Evolutionary conservation across 2,888 invertebrate species (phyloP), one percentile per base, ranked within the genome.

Genomic region (Chrysolina americana): DNA sequence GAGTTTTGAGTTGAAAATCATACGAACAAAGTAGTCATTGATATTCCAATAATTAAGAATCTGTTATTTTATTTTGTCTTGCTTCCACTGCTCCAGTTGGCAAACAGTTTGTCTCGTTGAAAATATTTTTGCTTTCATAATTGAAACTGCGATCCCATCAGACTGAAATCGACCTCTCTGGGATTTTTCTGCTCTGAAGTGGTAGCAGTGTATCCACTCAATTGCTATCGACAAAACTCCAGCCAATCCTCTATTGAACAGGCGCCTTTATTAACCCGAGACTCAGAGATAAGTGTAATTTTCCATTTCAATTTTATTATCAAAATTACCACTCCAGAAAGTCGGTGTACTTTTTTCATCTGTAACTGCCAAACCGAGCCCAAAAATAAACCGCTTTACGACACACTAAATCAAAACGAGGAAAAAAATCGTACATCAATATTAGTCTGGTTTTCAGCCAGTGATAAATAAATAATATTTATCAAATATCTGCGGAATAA

Each of bases 401-500:
- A 23, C 53, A 11, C 53, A 41, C 68, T 53, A 56, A 41, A 68
- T 68, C 68, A 53, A 21, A 23, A 66, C 15, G 28, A 41, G 17
- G 36, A 50, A 53, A 64, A 64, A 68, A 56, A 68, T 28, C 48
- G 53, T 13, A 15, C 68, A 68, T 47, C 75, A 71, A 63, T 75
- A 71, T 71, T 44, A 68, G 71, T 71, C 71, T 68, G 71, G 71
- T 66, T n/a, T 21, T 44, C 44, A 74, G 74, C 74, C 68, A 68
- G 70, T 64, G 59, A 71, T 75, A 69, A 69, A 69, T 75, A 68
- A 74, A 68, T 63, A 75, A 69, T 75, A 75, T 75, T 75, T 71
- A 71, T 71, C 71, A 75, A 75, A 75, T 69, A 73, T 69, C 69
- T 73, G 65, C 50, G 44, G 50, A 69, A 68, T 74, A 65, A 71